These are phyloP conservation scores for Luffia ferchaultella DNA, from an alignment of 2,888 invertebrate genomes.

Conservation along the genomic window DNA sequence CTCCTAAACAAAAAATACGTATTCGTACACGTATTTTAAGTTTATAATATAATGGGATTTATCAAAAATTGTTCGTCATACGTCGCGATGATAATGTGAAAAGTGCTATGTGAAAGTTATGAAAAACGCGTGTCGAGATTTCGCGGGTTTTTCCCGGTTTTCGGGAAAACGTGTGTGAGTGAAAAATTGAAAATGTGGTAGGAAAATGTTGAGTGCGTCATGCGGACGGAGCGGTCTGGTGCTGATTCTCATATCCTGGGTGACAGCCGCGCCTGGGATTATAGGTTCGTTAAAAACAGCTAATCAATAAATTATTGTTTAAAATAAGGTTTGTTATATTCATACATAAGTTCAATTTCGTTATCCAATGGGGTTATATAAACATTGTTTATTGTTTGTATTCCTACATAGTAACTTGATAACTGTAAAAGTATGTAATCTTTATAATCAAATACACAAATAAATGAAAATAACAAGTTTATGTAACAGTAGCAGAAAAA, in stretches of 20 bases:
- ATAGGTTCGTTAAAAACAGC: neutral
- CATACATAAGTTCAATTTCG: constrained; percentile 13
- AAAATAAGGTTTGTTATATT: constrained; percentile 3
- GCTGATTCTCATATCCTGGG: neutral
- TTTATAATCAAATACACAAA: too few relatives aligned
- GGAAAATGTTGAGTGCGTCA: neutral
- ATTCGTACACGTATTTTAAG: too few relatives aligned
- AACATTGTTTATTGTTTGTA: too few relatives aligned
- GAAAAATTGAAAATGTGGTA: neutral
- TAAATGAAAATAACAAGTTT: too few relatives aligned
- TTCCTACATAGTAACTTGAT: too few relatives aligned
- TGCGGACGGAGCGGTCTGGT: neutral
- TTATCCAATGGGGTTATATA: constrained; percentile 15
- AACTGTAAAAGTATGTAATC: too few relatives aligned
- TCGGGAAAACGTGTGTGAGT: neutral
- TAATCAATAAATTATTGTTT: constrained; percentile 5
- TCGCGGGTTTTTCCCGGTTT: neutral
- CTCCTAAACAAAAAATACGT: too few relatives aligned
- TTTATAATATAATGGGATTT: too few relatives aligned
- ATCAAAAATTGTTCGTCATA: too few relatives aligned
- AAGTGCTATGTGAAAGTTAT: neutral
- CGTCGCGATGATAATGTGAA: too few relatives aligned
- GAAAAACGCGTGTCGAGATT: neutral
- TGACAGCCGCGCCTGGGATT: neutral
- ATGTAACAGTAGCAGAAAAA: too few relatives aligned